Base-by-base conservation (phyloP, 2,888 invertebrate species). In the Bombylius major region DNA sequence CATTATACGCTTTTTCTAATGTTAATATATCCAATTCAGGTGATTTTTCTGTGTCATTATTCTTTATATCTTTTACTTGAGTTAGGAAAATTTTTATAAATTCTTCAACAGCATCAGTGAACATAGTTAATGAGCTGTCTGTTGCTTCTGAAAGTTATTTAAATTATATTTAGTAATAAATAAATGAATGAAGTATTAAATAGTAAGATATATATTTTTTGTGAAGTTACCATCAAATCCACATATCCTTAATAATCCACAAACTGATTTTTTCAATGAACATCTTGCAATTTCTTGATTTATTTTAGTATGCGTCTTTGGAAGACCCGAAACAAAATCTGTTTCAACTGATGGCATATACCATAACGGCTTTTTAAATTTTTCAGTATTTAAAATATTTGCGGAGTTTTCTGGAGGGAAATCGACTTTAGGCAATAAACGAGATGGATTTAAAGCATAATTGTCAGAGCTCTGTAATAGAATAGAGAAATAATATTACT, bases 401-500 rank as follows among this genome's bases (percentile, higher is more conserved):
- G 70, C 68, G 1, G 69, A 68, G 57, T 71, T 72, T 57, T 72
- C 71, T 0, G 70, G 68, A 2, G 71, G 71, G 54, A 73, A 71
- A 55, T 72, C 70, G 5, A 73, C 70, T 60, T 73, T 69, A 5
- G 73, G 73, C 63, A 73, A 70, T 66, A 73, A 68, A 65, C 72
- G 72, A 50, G 70, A 70, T 8, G 72, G 71, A 61, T 72, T 73
- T 0, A 71, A 59, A 12, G 71, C 60, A 58, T 71, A 72, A 53
- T 70, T 72, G 7, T 69, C 70, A 1, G 66, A 64, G 1, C 72
- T 72, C 72, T 71, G 31, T 5, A 53, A 58, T 53, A 32, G 8
- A 55, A 50, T 14, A 46, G n/a, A 23, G 23, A 23, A 23, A 23
- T 2, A n/a, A n/a, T n/a, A n/a, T n/a, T n/a, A n/a, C n/a, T n/a